phyloP scores from a whole-genome alignment of 2,113 vertebrate genomes.

The Macquaria australasica region DNA sequence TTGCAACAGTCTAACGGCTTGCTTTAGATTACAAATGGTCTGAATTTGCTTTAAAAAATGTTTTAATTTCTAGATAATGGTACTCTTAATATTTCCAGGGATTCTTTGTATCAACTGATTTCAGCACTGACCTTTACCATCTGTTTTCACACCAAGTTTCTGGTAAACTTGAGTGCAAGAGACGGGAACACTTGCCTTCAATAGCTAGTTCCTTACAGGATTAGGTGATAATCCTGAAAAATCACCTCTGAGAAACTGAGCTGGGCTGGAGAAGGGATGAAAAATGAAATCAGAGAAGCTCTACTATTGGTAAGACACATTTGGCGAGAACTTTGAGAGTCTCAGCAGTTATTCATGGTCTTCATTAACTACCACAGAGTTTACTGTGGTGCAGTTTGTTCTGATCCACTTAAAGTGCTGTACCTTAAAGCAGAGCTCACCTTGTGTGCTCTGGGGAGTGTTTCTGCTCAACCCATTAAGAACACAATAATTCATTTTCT shows the following conservation, averaged over 20 bases:
- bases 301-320: neutral
- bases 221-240: conserved; percentile 47
- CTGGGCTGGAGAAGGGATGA: conserved; percentile 3
- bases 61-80: neutral
- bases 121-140: neutral
- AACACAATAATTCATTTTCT: conserved; percentile 73
- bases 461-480: conserved; percentile 76
- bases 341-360: conserved; percentile 34
- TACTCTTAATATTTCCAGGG: neutral
- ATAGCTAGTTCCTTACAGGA: conserved; percentile 26
- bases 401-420: conserved; percentile 60
- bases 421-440: conserved; percentile 62
- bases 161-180: neutral
- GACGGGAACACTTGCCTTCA: neutral
- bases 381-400: conserved; percentile 41
- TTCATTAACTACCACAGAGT: conserved; percentile 59
- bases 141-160: conserved; percentile 16
- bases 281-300: conserved; percentile 40
- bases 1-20: neutral
- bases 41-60: neutral
- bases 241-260: conserved; percentile 32
- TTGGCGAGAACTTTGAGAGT: conserved; percentile 13
- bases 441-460: conserved; percentile 69
- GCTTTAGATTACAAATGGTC: neutral
- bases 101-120: neutral